Evolutionary conservation across 1,140 invertebrate genomes (phyloP), one percentile per base, ranked within the genome.

Genomic region (Drosophila littoralis): DNA sequence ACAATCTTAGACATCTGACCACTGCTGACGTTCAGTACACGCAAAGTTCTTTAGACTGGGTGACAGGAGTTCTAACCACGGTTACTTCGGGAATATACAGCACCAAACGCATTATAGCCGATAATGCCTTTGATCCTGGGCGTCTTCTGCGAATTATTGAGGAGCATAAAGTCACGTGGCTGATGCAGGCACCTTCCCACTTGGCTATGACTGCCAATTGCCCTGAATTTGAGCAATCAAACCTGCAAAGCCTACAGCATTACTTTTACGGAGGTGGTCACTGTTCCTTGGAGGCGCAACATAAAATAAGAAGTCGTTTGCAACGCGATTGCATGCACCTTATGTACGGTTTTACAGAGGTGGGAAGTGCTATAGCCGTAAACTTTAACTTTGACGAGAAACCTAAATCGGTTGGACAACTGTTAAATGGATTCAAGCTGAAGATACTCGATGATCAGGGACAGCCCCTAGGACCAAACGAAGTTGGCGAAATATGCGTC

Each of bases 371-470:
- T 35, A 57, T 71, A 22, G 45, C 68, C 2, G 42, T 78, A 1
- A 88, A 88, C 32, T 57, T 7, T 0, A 35, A 84, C 22, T 89
- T 81, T 15, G 81, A 81, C 28, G 63, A 74, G 42, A 90, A 90
- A 28, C 85, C 78, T 9, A 85, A 85, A 22, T 90, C 81, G 0
- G 75, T 69, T 46, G 89, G 89, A 6, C 78, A 79, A 1, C 4
- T 86, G 35, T 38, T 42, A 1, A 7, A 40, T 1, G 81, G 73
- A 7, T 6, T 68, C 7, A 77, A 75, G 42, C 15, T 79, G 0
- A 93, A 94, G 85, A 91, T 93, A 48, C 15, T 91, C 2, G 64
- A 75, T 8, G 90, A 91, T 6, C 9, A 79, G 3, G 78, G 78
- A 0, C 42, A 75, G 1, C 13, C 51, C 6, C 32, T 84, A 0